Evolutionary conservation across 2,888 invertebrate species (phyloP).

Genomic region (Parnassius mnemosyne): DNA sequence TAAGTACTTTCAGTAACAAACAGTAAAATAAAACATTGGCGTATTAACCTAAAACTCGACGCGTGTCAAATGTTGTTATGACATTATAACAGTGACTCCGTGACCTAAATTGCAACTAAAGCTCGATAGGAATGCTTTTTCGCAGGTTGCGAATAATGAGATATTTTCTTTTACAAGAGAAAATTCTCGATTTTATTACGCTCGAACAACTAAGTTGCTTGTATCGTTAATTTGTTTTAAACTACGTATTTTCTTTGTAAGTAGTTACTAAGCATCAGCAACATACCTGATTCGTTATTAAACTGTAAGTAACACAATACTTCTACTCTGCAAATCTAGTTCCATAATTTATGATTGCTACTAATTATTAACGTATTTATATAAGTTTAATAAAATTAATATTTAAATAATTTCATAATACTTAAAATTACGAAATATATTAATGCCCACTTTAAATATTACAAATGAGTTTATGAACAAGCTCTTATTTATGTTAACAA

Average conservation of each 20-base stretch:
- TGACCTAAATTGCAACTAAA: slow-evolving; percentile 16
- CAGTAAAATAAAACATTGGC: neutral
- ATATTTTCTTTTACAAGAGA: slow-evolving; percentile 19
- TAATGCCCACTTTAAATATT: too few relatives aligned
- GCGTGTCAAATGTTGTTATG: slow-evolving; percentile 1
- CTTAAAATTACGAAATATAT: too few relatives aligned
- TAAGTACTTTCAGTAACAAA: too few relatives aligned
- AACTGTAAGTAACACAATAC: slow-evolving; percentile 2
- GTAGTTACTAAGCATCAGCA: slow-evolving; percentile 9
- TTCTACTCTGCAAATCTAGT: neutral
- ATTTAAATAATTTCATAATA: too few relatives aligned
- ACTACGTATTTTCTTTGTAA: slow-evolving; percentile 19
- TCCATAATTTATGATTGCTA: slow-evolving; percentile 2
- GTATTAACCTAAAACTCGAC: neutral
- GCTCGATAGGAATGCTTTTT: slow-evolving; percentile 14
- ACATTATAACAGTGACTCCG: slow-evolving; percentile 5
- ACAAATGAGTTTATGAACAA: too few relatives aligned
- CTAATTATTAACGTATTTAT: neutral
- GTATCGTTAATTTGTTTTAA: slow-evolving; percentile 18
- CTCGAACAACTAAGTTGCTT: slow-evolving; percentile 3
- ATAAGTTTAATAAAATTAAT: too few relatives aligned
- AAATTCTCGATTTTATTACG: slow-evolving; percentile 15
- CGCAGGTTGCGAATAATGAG: slow-evolving; percentile 14
- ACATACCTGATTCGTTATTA: slow-evolving; percentile 3
- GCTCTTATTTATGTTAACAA: too few relatives aligned